Evolutionary conservation across 2,797 vertebrate genomes (phyloP).

Genomic region (Sciaenops ocellatus): DNA sequence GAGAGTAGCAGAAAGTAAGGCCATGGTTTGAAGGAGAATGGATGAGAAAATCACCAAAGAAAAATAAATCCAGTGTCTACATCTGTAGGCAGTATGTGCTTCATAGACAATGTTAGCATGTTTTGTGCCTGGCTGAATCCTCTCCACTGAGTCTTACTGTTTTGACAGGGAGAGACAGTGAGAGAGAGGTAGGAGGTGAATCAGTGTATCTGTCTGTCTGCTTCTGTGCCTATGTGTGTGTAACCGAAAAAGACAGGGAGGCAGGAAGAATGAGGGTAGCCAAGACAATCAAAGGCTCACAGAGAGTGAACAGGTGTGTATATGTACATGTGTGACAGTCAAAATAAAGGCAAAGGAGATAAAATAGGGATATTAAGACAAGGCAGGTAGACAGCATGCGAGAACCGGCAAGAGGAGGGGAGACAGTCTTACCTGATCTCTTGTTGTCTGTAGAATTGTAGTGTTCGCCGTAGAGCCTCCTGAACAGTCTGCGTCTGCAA

Average conservation of each 20-base stretch:
- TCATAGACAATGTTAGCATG: constrained; percentile 21
- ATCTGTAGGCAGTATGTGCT: constrained; percentile 32
- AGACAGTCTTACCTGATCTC: constrained; percentile 90
- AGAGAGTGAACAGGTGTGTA: constrained; percentile 38
- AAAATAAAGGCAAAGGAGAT: constrained; percentile 26
- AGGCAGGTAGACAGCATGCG: constrained; percentile 27
- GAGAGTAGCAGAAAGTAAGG: not conserved
- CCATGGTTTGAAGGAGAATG: not conserved
- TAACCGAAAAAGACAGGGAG: constrained; percentile 23
- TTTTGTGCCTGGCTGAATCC: constrained; percentile 29
- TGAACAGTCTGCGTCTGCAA: constrained; percentile 94
- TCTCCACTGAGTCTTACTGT: constrained; percentile 28
- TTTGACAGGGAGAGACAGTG: constrained; percentile 41
- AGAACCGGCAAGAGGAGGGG: not conserved
- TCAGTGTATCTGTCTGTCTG: constrained; percentile 5
- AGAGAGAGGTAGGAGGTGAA: constrained; percentile 29
- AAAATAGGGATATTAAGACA: constrained; percentile 20
- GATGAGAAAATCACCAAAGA: not conserved
- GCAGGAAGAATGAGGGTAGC: constrained; percentile 10
- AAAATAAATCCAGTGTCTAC: not conserved
- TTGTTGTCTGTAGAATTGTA: constrained; percentile 93
- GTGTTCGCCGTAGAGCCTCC: constrained; percentile 94
- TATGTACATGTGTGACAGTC: constrained; percentile 23
- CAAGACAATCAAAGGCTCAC: constrained; percentile 5
- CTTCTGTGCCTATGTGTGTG: constrained; percentile 27